Conservation (phyloP, 2,888 invertebrate species). For the Athrips mouffetella region DNA sequence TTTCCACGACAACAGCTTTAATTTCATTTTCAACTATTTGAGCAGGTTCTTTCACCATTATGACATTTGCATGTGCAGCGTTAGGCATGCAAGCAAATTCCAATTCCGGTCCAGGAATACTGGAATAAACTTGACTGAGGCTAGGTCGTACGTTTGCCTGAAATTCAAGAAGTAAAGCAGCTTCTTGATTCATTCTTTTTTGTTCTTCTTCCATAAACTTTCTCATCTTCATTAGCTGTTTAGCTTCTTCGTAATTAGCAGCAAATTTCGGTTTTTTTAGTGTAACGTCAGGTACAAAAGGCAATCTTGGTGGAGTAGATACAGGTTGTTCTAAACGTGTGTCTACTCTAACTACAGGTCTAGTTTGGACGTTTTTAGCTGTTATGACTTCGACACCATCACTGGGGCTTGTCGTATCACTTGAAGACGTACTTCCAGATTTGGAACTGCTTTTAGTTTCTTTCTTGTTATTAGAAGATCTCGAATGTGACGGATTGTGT, state of each 20-base stretch:
- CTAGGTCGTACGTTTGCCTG: slow-evolving; percentile 71
- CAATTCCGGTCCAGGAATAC: slow-evolving; percentile 68
- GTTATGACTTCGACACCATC: slow-evolving; percentile 46
- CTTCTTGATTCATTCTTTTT: slow-evolving; percentile 73
- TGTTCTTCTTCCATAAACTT: slow-evolving; percentile 81
- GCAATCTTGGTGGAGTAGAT: slow-evolving; percentile 52
- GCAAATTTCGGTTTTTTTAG: slow-evolving; percentile 83
- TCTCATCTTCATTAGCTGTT: slow-evolving; percentile 81
- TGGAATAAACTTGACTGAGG: slow-evolving; percentile 70
- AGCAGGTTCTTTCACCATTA: slow-evolving; percentile 1
- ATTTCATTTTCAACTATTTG: background rate
- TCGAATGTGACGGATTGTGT: slow-evolving; percentile 51
- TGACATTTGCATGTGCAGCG: slow-evolving; percentile 18
- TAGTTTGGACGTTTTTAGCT: slow-evolving; percentile 39
- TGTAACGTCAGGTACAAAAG: slow-evolving; percentile 69
- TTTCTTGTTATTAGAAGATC: slow-evolving; percentile 57
- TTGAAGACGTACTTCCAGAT: slow-evolving; percentile 64
- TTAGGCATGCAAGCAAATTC: slow-evolving; percentile 66
- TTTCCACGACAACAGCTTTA: background rate
- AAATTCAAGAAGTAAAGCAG: slow-evolving; percentile 66
- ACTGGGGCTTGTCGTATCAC: slow-evolving; percentile 72
- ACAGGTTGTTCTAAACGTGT: slow-evolving; percentile 60
- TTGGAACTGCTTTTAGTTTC: slow-evolving; percentile 65
- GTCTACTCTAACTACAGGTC: slow-evolving; percentile 58
- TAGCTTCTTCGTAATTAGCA: slow-evolving; percentile 82